Evolutionary conservation across 2,797 vertebrate genomes (phyloP).

Genomic region (Tangara arthus): DNA sequence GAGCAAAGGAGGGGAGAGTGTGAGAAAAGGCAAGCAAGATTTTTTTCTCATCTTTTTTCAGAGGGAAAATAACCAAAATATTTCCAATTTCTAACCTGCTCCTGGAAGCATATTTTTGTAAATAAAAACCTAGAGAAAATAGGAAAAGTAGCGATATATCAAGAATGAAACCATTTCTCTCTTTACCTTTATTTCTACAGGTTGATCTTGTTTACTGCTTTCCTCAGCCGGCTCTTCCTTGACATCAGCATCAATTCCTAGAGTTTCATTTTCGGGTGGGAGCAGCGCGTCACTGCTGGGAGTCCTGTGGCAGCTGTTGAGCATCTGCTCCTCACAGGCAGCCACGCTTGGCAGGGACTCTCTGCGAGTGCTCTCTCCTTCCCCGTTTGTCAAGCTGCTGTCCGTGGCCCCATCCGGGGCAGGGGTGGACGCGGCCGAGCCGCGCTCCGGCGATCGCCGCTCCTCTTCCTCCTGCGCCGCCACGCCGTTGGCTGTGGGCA

Average conservation of each 20-base stretch:
- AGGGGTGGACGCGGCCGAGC: background rate
- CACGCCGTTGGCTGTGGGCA: constrained; percentile 71
- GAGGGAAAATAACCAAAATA: background rate
- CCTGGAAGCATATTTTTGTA: background rate
- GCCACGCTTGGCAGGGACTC: background rate
- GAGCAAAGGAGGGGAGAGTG: background rate
- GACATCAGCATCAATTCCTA: background rate
- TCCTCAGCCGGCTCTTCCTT: constrained; percentile 57
- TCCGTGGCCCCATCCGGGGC: background rate
- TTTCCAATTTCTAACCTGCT: background rate
- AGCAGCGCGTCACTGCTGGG: background rate
- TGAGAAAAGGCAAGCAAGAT: background rate
- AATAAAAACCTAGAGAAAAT: background rate
- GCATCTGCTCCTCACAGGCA: constrained; percentile 1
- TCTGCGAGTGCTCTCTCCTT: background rate
- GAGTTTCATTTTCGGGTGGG: background rate
- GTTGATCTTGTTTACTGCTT: constrained; percentile 37
- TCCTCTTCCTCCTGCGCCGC: constrained; percentile 36
- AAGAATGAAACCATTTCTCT: background rate
- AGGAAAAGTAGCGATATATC: background rate
- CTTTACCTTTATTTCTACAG: constrained; percentile 72
- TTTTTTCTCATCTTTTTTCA: background rate
- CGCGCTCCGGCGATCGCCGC: background rate
- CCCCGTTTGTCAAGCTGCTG: constrained; percentile 61
- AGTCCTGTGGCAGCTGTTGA: constrained; percentile 54